Percentiles rank a stretch among this genome's conserved stretches.
These are phyloP conservation scores for Masnerella sp. DNA, from an alignment of 2,888 invertebrate species.

Conservation along the genomic window DNA sequence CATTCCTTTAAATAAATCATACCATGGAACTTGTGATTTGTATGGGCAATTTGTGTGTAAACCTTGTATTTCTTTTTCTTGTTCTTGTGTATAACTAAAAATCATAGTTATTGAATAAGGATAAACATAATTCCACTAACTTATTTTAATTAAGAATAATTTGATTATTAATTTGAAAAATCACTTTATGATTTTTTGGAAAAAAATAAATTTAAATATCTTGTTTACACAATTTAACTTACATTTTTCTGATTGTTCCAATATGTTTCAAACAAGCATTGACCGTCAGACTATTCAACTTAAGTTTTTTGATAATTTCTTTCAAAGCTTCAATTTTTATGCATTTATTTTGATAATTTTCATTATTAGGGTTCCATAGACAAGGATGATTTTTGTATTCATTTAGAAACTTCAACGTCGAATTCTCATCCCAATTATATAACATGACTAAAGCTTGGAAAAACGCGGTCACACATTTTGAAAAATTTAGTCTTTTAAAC, in stretches of 20 bases:
- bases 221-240: no score
- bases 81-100: slow-evolving; percentile 63
- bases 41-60: slow-evolving; percentile 58
- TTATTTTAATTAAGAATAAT: no score
- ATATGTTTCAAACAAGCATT: slow-evolving; percentile 65
- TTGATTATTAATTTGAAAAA: no score
- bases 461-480: slow-evolving; percentile 33
- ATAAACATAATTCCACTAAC: no score
- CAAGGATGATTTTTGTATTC: slow-evolving; percentile 67
- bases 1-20: slow-evolving; percentile 64
- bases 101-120: no score
- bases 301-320: slow-evolving; percentile 61
- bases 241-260: slow-evolving; percentile 67
- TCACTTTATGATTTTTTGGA: no score
- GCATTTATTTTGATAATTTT: slow-evolving; percentile 62
- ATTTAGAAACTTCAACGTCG: slow-evolving; percentile 61
- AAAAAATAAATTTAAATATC: no score
- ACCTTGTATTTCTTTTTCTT: slow-evolving; percentile 58
- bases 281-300: slow-evolving; percentile 58
- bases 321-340: slow-evolving; percentile 63
- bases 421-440: slow-evolving; percentile 66
- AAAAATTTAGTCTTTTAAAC: not conserved
- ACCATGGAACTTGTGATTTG: slow-evolving; percentile 64
- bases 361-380: slow-evolving; percentile 68
- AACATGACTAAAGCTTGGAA: slow-evolving; percentile 60